phyloP scores from a whole-genome alignment of 64 coral and sea anemone genomes.

The Orbicella faveolata region DNA sequence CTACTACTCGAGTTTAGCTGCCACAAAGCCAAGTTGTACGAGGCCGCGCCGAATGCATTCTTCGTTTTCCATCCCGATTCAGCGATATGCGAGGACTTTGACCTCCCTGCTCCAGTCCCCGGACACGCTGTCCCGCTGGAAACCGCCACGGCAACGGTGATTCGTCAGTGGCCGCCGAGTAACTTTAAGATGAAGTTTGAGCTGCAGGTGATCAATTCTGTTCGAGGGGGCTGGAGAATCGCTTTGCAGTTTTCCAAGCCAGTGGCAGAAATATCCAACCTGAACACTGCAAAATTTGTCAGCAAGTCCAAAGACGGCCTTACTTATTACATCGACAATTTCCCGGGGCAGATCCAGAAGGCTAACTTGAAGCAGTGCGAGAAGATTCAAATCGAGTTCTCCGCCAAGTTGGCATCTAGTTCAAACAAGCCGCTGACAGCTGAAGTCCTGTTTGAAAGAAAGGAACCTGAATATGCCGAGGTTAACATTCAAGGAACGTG shows the following conservation, averaged over 20 bases:
- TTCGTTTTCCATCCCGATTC: not conserved
- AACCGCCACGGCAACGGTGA: not conserved
- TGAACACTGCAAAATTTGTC: not conserved
- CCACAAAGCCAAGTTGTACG: not conserved
- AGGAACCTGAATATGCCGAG: not conserved
- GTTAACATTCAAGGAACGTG: not conserved
- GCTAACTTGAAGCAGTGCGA: slow-evolving; percentile 34
- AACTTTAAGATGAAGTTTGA: slow-evolving; percentile 29
- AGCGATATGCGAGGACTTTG: not conserved
- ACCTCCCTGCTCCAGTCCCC: not conserved
- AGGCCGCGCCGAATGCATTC: not conserved
- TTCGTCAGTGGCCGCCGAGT: not conserved
- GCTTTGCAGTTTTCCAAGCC: not conserved
- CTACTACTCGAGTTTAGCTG: not conserved
- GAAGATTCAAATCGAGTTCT: slow-evolving; percentile 3
- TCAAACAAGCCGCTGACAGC: not conserved
- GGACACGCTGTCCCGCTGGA: not conserved
- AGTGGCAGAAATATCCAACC: slow-evolving; percentile 2
- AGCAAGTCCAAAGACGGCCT: not conserved
- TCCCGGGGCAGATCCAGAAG: slow-evolving; percentile 18
- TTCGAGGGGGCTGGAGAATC: slow-evolving; percentile 21
- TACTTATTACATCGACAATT: slow-evolving; percentile 24
- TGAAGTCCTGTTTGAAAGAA: not conserved
- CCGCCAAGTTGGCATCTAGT: not conserved
- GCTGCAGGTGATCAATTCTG: slow-evolving; percentile 23